These are phyloP conservation scores for Beris morrisii DNA, from an alignment of 2,888 invertebrate genomes.

Conservation along the genomic window DNA sequence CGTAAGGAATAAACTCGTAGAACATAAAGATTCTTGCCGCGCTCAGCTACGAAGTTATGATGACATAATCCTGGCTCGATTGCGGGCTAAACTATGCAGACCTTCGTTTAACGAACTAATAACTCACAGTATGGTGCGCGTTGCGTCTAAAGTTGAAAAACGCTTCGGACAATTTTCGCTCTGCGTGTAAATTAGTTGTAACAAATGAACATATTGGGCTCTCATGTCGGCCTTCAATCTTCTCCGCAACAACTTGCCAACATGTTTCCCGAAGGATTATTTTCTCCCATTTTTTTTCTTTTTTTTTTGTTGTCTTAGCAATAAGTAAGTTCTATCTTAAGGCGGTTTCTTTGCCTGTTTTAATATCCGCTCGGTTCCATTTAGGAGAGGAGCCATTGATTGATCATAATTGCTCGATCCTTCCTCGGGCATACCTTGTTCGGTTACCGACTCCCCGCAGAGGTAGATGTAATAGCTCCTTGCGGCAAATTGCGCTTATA, in stretches of 20 bases:
- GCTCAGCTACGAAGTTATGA: not conserved
- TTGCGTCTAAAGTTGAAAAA: not conserved
- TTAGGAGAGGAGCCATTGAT: constrained; percentile 22
- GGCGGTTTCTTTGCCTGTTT: constrained; percentile 9
- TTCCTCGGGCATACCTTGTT: constrained; percentile 12
- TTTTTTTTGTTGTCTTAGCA: not conserved
- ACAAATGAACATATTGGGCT: constrained; percentile 33
- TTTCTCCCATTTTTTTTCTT: constrained; percentile 5
- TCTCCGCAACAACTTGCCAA: constrained; percentile 8
- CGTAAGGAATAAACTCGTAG: not conserved
- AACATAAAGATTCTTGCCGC: not conserved
- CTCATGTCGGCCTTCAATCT: constrained; percentile 21
- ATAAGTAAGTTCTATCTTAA: not conserved
- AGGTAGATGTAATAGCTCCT: constrained; percentile 34
- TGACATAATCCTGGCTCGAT: constrained; percentile 1
- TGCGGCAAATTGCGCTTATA: constrained; percentile 10
- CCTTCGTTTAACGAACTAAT: constrained; percentile 7
- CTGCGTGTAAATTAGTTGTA: constrained; percentile 36
- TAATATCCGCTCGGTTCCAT: not conserved
- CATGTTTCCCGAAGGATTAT: constrained; percentile 7
- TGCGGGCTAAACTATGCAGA: constrained; percentile 3
- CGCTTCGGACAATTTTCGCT: not conserved
- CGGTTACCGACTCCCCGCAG: constrained; percentile 16
- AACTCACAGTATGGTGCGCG: constrained; percentile 6
- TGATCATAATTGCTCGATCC: constrained; percentile 35